Conservation (phyloP, 2,113 vertebrate species). For the Coptodon bakossiorum region DNA sequence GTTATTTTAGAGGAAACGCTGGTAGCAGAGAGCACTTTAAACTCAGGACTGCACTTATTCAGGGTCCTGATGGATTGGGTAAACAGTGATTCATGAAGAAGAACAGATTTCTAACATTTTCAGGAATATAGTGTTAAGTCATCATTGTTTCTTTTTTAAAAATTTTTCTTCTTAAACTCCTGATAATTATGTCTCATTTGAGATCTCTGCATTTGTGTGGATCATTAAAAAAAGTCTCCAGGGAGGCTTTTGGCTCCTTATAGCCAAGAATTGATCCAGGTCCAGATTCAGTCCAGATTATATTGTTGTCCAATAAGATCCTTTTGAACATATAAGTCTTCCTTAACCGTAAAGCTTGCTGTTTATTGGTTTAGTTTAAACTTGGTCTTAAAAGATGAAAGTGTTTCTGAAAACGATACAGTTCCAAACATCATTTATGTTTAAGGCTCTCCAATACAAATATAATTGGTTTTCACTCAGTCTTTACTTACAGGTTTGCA, state of each 20-base stretch:
- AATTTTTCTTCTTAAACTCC: neutral
- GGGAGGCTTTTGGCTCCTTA: neutral
- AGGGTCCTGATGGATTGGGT: neutral
- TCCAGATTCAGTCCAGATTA: neutral
- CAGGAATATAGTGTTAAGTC: neutral
- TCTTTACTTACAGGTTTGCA: neutral
- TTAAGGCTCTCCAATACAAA: neutral
- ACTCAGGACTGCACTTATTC: neutral
- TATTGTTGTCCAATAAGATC: neutral
- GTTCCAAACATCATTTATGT: neutral
- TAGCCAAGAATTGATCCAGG: neutral
- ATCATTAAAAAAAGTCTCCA: neutral
- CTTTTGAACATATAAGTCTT: neutral
- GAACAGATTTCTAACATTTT: neutral
- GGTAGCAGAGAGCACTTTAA: neutral
- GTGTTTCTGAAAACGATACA: fast-evolving
- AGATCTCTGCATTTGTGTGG: neutral
- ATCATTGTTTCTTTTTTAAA: neutral
- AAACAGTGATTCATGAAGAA: neutral
- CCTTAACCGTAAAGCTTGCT: neutral
- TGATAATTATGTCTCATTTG: neutral
- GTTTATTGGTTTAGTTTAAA: neutral
- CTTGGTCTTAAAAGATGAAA: neutral
- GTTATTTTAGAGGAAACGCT: fast-evolving
- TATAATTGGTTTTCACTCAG: neutral